Conservation (phyloP, 2,797 vertebrate species). For the Apodemus agrarius region DNA sequence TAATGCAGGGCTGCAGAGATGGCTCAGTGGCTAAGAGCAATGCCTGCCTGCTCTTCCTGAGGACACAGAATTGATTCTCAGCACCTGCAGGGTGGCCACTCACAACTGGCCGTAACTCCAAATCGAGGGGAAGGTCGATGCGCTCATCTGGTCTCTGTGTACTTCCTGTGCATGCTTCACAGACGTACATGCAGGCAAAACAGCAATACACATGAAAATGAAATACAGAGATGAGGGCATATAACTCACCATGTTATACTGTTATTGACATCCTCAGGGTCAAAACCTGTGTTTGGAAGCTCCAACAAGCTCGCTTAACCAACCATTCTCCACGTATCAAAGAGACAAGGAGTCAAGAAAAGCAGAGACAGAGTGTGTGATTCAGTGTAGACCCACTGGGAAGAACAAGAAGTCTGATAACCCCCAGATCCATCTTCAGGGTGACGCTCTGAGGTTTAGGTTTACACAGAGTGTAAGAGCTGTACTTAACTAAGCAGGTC, state of each 20-base stretch:
- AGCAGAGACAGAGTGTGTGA: neutral
- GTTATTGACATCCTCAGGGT: neutral
- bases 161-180: neutral
- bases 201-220: neutral
- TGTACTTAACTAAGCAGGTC: neutral
- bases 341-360: neutral
- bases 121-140: neutral
- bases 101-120: neutral
- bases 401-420: neutral
- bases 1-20: neutral
- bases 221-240: neutral
- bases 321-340: neutral
- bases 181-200: neutral
- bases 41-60: neutral
- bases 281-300: neutral
- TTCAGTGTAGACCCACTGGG: neutral
- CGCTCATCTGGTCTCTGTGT: neutral
- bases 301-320: neutral
- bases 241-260: neutral
- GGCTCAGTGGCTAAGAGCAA: neutral
- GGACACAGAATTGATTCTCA: neutral
- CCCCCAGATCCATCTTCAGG: neutral
- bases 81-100: neutral
- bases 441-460: neutral
- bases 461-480: neutral